Percentiles rank a stretch among this genome's conserved stretches.
Conservation (phyloP, 2,113 vertebrate species). For the Columba janthina region DNA sequence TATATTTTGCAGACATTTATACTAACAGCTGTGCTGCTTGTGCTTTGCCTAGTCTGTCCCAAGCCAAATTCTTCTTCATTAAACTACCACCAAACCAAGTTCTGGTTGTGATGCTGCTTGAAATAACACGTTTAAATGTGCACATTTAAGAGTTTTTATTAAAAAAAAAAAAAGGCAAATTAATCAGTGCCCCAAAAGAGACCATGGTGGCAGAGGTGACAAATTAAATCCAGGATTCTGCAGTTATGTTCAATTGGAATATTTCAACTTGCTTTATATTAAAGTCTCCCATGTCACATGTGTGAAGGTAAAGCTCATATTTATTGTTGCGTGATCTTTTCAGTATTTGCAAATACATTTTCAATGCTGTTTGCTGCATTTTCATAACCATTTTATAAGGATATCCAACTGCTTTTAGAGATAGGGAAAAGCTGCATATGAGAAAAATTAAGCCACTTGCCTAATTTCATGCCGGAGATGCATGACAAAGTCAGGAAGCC, state of each 20-base stretch:
- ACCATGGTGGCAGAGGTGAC: background rate
- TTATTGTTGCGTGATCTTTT: background rate
- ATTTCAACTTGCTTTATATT: background rate
- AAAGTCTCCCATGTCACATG: background rate
- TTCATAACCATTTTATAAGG: background rate
- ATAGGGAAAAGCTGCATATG: background rate
- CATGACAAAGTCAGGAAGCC: background rate
- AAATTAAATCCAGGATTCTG: background rate
- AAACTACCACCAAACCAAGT: background rate
- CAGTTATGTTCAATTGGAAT: background rate
- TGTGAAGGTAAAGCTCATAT: background rate
- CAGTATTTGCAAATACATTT: background rate
- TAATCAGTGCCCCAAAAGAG: background rate
- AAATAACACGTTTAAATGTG: background rate
- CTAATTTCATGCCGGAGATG: background rate
- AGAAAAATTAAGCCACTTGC: background rate
- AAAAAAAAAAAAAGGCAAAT: background rate
- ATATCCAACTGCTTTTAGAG: background rate
- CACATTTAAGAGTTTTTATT: background rate
- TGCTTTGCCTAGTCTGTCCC: background rate
- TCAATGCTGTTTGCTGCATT: background rate
- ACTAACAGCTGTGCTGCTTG: background rate
- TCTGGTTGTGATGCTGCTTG: background rate
- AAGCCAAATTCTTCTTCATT: background rate
- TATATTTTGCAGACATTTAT: background rate